Conservation (phyloP, 2,113 vertebrate species). For the Dendrocopos noguchii region DNA sequence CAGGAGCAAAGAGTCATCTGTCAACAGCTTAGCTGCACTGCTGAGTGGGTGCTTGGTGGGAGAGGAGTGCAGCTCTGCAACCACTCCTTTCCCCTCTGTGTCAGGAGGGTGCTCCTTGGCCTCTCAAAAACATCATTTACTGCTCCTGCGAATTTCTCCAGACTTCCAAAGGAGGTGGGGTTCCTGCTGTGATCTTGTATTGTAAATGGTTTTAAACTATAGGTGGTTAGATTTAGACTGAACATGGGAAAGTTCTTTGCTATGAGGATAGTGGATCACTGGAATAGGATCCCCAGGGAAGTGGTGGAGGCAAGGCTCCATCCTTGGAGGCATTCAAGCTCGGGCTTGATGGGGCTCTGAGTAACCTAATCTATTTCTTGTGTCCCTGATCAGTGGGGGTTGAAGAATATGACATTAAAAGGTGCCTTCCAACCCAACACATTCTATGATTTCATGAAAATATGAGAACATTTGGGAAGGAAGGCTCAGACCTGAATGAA, state of each 20-base stretch:
- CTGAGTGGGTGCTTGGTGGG: not conserved
- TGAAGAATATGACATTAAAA: too few species aligned
- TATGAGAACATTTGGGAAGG: not conserved
- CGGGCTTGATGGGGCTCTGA: too few species aligned
- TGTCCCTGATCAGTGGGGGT: too few species aligned
- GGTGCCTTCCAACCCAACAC: too few species aligned
- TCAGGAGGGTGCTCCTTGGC: not conserved
- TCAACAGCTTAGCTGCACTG: not conserved
- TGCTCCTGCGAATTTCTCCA: not conserved
- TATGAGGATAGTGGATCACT: too few species aligned
- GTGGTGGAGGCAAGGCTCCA: too few species aligned
- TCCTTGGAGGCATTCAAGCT: too few species aligned
- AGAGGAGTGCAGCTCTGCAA: not conserved
- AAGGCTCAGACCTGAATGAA: not conserved
- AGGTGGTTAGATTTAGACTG: too few species aligned
- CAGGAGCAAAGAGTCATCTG: not conserved
- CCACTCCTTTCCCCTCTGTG: not conserved
- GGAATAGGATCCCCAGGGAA: too few species aligned
- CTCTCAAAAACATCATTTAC: not conserved
- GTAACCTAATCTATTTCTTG: too few species aligned
- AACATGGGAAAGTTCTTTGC: too few species aligned
- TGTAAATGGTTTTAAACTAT: too few species aligned
- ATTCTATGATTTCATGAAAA: not conserved
- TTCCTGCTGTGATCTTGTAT: not conserved
- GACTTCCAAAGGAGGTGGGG: fast-evolving